These are phyloP conservation scores for Perccottus glenii DNA, from an alignment of 2,113 vertebrate species.

Conservation along the genomic window DNA sequence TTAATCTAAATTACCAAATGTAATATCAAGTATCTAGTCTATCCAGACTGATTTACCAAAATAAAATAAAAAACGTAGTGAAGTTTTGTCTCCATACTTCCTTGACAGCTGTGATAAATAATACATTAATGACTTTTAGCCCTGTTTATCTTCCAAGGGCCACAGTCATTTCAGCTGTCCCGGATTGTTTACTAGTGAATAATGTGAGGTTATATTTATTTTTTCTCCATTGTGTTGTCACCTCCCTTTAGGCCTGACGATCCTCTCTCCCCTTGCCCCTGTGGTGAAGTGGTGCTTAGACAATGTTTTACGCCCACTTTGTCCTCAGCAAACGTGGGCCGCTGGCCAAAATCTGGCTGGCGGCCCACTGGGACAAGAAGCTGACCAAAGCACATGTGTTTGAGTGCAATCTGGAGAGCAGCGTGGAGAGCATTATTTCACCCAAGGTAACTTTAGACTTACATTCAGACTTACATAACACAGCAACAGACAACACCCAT, in stretches of 20 bases:
- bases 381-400: slow-evolving; percentile 99
- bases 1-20: too few species aligned
- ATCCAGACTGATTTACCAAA: too few species aligned
- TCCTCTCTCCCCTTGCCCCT: slow-evolving; percentile 28
- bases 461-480: too few species aligned
- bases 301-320: slow-evolving; percentile 98
- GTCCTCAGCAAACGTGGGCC: slow-evolving; percentile 98
- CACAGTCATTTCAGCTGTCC: not conserved
- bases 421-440: slow-evolving; percentile 96
- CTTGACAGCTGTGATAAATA: slow-evolving; percentile 11
- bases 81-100: not conserved
- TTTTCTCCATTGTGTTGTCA: slow-evolving; percentile 13
- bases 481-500: too few species aligned
- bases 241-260: slow-evolving; percentile 29
- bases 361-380: slow-evolving; percentile 99
- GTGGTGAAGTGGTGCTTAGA: slow-evolving; percentile 73
- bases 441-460: slow-evolving; percentile 84
- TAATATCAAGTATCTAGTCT: too few species aligned
- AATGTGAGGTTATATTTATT: not conserved
- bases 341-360: slow-evolving; percentile 98
- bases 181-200: not conserved
- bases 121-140: not conserved
- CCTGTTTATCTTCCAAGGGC: not conserved
- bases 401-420: slow-evolving; percentile 98
- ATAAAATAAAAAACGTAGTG: too few species aligned